Evolutionary conservation across 37 sponge, comb jelly and placozoan genomes (phyloP).

Genomic region (Crambe crambe): DNA sequence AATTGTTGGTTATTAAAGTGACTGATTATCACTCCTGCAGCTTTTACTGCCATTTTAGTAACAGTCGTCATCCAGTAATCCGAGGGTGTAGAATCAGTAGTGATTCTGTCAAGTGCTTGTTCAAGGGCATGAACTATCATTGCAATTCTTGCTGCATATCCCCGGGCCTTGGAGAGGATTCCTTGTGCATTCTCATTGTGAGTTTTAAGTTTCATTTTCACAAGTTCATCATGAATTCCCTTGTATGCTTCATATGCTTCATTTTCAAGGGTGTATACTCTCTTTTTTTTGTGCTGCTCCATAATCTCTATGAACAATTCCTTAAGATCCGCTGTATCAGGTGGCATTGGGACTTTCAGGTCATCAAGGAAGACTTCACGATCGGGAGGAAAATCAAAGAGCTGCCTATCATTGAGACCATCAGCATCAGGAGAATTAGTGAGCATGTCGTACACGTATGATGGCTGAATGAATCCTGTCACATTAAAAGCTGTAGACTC

Average conservation of each 20-base stretch:
- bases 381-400: constrained; percentile 21
- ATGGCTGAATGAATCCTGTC: constrained; percentile 27
- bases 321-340: constrained; percentile 11
- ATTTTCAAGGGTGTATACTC: background rate
- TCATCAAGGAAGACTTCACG: constrained; percentile 8
- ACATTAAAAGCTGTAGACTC: constrained; percentile 20
- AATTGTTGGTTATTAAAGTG: too few species aligned
- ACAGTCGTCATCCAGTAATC: too few species aligned
- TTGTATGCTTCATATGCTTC: background rate
- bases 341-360: constrained; percentile 6
- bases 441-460: constrained; percentile 10
- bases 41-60: too few species aligned
- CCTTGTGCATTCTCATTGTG: constrained; percentile 8
- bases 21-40: too few species aligned
- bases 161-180: constrained; percentile 11
- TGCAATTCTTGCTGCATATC: constrained; percentile 10
- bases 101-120: too few species aligned
- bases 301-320: background rate
- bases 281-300: background rate
- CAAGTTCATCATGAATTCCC: constrained; percentile 11
- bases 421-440: constrained; percentile 6
- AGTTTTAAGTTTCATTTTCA: background rate
- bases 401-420: constrained; percentile 26
- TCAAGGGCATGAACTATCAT: too few species aligned
- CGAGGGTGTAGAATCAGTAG: too few species aligned